These are phyloP conservation scores for Solenodon paradoxus DNA, from an alignment of 2,113 vertebrate species.

Conservation along the genomic window DNA sequence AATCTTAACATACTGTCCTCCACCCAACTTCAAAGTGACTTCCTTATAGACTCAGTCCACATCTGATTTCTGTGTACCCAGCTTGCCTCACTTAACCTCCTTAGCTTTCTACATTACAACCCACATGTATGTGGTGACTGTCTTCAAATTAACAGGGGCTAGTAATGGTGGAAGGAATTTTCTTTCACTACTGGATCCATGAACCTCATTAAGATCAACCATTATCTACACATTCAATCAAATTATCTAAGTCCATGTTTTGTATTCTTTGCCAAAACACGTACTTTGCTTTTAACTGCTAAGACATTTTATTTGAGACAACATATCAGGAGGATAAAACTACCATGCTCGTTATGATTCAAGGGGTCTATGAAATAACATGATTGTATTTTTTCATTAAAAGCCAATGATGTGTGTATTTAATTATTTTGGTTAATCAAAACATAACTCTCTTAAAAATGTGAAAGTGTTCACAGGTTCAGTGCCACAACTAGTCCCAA, in stretches of 20 bases:
- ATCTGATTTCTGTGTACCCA: background rate
- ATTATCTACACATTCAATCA: background rate
- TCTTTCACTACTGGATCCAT: background rate
- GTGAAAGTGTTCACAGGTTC: conserved; percentile 44
- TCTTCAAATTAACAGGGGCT: background rate
- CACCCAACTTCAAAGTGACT: background rate
- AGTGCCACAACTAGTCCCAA: conserved; percentile 30
- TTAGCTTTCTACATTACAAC: background rate
- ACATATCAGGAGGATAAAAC: conserved; percentile 41
- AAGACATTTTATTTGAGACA: conserved; percentile 59
- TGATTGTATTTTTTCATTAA: conserved; percentile 70
- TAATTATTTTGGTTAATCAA: conserved; percentile 74
- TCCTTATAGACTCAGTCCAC: background rate
- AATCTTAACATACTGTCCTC: background rate
- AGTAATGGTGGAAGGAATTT: background rate
- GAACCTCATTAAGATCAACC: background rate
- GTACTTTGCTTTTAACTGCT: background rate
- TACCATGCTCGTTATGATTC: conserved; percentile 47
- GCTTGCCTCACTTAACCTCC: background rate
- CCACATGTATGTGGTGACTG: background rate
- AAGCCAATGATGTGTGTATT: conserved; percentile 70
- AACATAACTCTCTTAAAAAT: conserved; percentile 54
- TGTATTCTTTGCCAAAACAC: background rate
- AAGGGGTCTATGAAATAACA: conserved; percentile 61
- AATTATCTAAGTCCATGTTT: background rate